Evolutionary conservation across 2,888 invertebrate species (phyloP).

Genomic region (Agapostemon virescens): DNA sequence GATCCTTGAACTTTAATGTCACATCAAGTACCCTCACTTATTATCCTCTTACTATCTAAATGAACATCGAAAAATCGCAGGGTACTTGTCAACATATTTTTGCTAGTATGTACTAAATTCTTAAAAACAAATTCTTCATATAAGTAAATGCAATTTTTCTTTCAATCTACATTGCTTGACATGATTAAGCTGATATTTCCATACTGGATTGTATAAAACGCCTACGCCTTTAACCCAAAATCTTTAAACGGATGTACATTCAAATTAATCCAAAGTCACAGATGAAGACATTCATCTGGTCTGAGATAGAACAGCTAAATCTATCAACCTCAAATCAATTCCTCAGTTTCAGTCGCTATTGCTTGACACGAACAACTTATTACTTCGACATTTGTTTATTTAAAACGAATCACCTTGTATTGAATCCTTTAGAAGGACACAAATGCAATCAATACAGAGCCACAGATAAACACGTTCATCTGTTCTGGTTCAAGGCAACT

Average conservation of each 20-base stretch:
- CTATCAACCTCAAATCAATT: neutral
- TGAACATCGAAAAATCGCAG: neutral
- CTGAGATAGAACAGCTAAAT: neutral
- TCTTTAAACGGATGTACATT: too few species aligned
- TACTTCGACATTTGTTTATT: neutral
- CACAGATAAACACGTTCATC: conserved; percentile 21
- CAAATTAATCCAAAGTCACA: neutral
- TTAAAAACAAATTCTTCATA: neutral
- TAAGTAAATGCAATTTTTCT: neutral
- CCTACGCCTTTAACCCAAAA: too few species aligned
- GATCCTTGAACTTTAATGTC: neutral
- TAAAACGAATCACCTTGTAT: too few species aligned
- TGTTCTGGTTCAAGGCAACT: neutral
- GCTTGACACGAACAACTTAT: neutral
- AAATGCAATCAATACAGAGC: too few species aligned
- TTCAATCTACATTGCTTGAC: too few species aligned
- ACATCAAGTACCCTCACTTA: neutral
- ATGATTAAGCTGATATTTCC: too few species aligned
- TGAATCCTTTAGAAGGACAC: too few species aligned
- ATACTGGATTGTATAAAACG: too few species aligned
- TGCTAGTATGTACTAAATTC: neutral
- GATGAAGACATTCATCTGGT: conserved; percentile 25
- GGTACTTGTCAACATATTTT: neutral
- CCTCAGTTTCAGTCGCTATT: neutral
- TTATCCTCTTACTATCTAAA: neutral